phyloP scores from a whole-genome alignment of 1,140 invertebrate species.

The Cydia splendana region DNA sequence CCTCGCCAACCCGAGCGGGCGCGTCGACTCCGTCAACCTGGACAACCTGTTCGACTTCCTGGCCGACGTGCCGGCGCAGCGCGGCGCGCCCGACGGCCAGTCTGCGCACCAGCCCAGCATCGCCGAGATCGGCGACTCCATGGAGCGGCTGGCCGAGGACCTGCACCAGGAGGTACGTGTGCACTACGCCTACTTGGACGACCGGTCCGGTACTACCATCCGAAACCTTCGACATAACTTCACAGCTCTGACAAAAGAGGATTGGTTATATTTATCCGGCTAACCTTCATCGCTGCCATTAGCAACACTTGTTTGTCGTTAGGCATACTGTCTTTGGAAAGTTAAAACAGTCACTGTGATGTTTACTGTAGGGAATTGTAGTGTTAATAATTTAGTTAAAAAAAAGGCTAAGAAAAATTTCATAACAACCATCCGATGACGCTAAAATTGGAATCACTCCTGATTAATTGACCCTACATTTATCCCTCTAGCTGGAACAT shows the following conservation, averaged over 20 bases:
- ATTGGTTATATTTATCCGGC: too few relatives aligned
- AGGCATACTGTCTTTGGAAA: too few relatives aligned
- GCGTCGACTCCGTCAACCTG: conserved; percentile 89
- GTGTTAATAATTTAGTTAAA: too few relatives aligned
- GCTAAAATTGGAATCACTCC: too few relatives aligned
- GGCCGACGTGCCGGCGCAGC: conserved; percentile 87
- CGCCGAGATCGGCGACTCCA: conserved; percentile 91
- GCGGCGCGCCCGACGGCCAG: conserved; percentile 76
- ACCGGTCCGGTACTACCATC: too few relatives aligned
- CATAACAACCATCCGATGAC: too few relatives aligned
- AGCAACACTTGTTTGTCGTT: not conserved
- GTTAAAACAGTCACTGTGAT: conserved; percentile 53
- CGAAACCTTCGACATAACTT: too few relatives aligned
- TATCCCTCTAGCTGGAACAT: conserved; percentile 68
- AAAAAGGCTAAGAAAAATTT: too few relatives aligned
- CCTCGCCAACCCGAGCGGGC: conserved; percentile 48
- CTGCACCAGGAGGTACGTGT: conserved; percentile 83
- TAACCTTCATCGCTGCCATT: not conserved
- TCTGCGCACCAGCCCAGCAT: conserved; percentile 85
- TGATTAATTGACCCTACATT: conserved; percentile 61
- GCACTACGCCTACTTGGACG: not conserved
- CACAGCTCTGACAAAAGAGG: too few relatives aligned
- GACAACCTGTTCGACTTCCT: conserved; percentile 97
- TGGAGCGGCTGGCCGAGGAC: conserved; percentile 90
- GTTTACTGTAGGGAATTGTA: too few relatives aligned